Percentiles rank a stretch among this genome's conserved stretches.
phyloP scores from a whole-genome alignment of 2,113 vertebrate genomes.

The Aramus guarauna region DNA sequence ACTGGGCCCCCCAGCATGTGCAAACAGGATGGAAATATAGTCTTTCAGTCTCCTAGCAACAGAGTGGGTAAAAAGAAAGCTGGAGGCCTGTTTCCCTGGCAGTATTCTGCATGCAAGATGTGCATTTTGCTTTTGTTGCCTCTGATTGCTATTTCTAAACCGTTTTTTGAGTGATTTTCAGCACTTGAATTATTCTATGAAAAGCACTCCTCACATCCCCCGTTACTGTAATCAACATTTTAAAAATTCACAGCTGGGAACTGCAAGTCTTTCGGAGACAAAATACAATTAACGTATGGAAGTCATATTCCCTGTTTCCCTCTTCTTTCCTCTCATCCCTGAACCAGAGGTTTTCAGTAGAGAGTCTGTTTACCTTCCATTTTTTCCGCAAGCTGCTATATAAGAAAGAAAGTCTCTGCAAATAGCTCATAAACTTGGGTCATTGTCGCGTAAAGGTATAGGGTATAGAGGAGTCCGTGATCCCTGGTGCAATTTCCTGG shows the following conservation, averaged over 20 bases:
- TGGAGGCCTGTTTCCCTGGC: slow-evolving; percentile 49
- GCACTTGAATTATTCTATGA: slow-evolving; percentile 46
- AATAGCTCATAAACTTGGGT: background rate
- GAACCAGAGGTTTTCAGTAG: background rate
- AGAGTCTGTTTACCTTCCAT: background rate
- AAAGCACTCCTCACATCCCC: slow-evolving; percentile 64
- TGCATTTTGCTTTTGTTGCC: slow-evolving; percentile 62
- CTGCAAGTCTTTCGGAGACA: background rate
- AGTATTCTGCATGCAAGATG: slow-evolving; percentile 47
- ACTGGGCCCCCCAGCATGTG: background rate
- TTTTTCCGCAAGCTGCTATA: background rate
- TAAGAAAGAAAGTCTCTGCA: background rate
- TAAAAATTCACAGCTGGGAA: slow-evolving; percentile 26
- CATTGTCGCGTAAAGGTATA: background rate
- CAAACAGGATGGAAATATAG: slow-evolving; percentile 46
- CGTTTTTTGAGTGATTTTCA: background rate
- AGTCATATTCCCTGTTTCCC: background rate
- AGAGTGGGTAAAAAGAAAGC: background rate
- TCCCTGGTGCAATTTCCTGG: too few species aligned
- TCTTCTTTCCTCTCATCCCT: background rate
- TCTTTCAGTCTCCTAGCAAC: slow-evolving; percentile 67
- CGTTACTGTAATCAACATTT: background rate
- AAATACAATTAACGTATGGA: background rate
- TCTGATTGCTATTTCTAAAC: slow-evolving; percentile 68
- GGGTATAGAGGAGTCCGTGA: too few species aligned